Percentiles rank a stretch among this genome's conserved stretches.
Evolutionary conservation across 1,140 invertebrate species (phyloP).

Genomic region (Calosoma granatense): DNA sequence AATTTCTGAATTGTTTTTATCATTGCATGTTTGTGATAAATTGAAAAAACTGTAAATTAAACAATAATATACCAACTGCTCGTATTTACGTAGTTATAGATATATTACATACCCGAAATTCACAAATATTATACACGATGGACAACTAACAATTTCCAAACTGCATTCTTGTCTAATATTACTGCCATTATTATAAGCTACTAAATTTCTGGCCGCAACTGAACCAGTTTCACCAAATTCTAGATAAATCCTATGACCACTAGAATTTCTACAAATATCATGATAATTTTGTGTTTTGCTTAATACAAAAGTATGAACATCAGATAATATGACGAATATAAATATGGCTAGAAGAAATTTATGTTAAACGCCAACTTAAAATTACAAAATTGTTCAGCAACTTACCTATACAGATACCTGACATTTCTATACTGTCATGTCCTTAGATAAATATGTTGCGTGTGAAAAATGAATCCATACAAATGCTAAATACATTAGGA

Average conservation of each 20-base stretch:
- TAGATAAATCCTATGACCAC: slow-evolving; percentile 47
- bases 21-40: slow-evolving; percentile 10
- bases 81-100: slow-evolving; percentile 35
- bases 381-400: too few relatives aligned
- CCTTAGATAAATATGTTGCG: too few relatives aligned
- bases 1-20: neutral
- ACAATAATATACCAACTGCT: slow-evolving; percentile 15
- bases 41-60: slow-evolving; percentile 3
- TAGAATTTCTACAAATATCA: slow-evolving; percentile 50
- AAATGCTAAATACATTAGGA: neutral
- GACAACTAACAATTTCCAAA: slow-evolving; percentile 58
- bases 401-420: neutral
- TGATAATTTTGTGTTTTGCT: neutral
- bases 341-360: neutral
- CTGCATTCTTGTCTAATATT: slow-evolving; percentile 56
- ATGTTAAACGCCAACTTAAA: too few relatives aligned
- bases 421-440: too few relatives aligned
- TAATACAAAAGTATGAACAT: too few relatives aligned
- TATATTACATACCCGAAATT: slow-evolving; percentile 42
- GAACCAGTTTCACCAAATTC: slow-evolving; percentile 49
- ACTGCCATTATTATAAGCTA: slow-evolving; percentile 30
- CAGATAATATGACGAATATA: neutral
- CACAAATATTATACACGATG: slow-evolving; percentile 55
- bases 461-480: neutral
- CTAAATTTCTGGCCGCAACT: slow-evolving; percentile 44